phyloP scores from a whole-genome alignment of 2,888 invertebrate species.

The Eucera pruinosa region DNA sequence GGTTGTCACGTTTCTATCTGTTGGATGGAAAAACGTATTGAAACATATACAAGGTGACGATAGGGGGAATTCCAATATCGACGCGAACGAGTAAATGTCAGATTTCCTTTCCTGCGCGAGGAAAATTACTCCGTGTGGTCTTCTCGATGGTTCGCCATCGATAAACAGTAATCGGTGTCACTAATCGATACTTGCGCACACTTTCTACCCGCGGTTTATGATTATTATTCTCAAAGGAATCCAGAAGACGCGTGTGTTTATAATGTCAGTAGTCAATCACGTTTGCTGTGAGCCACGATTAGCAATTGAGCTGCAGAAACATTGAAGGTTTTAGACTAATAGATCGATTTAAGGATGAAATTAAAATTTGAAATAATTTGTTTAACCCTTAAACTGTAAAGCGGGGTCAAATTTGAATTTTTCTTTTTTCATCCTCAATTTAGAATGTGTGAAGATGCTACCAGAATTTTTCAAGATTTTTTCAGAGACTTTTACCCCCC shows the following conservation, averaged over 20 bases:
- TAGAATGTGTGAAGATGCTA: too few species aligned
- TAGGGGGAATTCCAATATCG: constrained; percentile 13
- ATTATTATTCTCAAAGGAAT: not conserved
- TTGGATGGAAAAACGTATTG: not conserved
- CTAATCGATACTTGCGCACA: constrained; percentile 8
- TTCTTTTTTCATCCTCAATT: too few species aligned
- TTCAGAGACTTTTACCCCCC: too few species aligned
- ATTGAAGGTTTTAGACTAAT: too few species aligned
- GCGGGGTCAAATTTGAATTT: too few species aligned
- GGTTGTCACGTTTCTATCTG: too few species aligned
- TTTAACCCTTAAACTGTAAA: too few species aligned
- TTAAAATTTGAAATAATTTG: too few species aligned
- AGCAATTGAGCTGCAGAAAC: not conserved
- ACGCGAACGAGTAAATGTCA: constrained; percentile 35
- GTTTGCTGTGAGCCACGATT: not conserved
- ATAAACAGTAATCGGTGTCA: constrained; percentile 16
- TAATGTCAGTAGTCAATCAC: not conserved
- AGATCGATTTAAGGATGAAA: too few species aligned
- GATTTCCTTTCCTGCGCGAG: constrained; percentile 3
- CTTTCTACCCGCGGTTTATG: not conserved
- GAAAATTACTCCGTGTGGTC: not conserved
- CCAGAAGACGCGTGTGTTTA: not conserved
- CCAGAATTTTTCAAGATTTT: too few species aligned
- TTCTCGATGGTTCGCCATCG: not conserved
- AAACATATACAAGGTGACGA: not conserved